Base-by-base conservation (phyloP, 2,797 vertebrate species). In the Enteromius viviparus region DNA sequence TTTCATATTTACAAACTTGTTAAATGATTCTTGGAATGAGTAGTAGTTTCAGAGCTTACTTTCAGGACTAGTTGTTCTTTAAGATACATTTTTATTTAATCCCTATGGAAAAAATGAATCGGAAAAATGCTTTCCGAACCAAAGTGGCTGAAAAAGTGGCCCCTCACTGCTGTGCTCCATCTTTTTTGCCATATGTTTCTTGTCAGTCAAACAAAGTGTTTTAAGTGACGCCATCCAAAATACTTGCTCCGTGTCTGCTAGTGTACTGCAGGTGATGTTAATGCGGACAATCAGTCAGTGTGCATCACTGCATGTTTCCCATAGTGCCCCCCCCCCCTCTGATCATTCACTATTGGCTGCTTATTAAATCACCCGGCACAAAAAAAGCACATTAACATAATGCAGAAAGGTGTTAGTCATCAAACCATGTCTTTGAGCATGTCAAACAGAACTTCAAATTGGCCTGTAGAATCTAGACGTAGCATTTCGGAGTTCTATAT, bases 151-250 rank as follows among this genome's bases (percentile, higher is more conserved):
- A 17, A 62, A 77, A 32, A 77, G 40, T 47, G 9, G 40, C 15
- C 17, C 12, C 15, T 60, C n/a, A 15, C 71, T 75, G 51, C 53
- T 75, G 32, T 3, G 9, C 55, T 64, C 58, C 8, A 26, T 69
- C 21, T 34, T 6, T 26, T 34, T 53, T 23, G 80, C 49, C 71
- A 23, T 42, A 37, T 40, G 53, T 53, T 14, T 53, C 29, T 74
- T 42, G 15, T 82, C 45, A 14, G 21, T 65, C 58, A 65, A 45
- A 55, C 21, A 17, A 42, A 82, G 11, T 4, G 6, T 70, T 78
- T 79, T 78, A 83, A 76, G 32, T 19, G 19, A 83, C n/a, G 68
- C 85, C 87, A 86, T 88, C 85, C 87, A 88, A 78, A 88, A 88
- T 85, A 86, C 42, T 76, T 32, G 26, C 75, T 78, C 21, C 37